Evolutionary conservation across 2,888 invertebrate genomes (phyloP), one percentile per base, ranked within the genome.

Genomic region (Sylvicola cinctus): DNA sequence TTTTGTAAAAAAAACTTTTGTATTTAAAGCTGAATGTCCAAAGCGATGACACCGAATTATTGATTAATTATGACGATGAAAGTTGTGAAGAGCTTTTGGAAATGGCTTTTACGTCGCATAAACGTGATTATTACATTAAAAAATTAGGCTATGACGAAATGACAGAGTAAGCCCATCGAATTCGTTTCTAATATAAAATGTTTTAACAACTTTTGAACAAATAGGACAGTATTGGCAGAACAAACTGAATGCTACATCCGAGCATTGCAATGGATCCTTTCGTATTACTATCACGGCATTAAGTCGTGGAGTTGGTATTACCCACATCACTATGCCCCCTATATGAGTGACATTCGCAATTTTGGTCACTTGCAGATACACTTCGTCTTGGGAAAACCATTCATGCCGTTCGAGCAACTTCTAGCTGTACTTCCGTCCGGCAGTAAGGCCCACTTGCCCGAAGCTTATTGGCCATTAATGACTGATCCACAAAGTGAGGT

Each of bases 301-400:
- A 80, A 81, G 33, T 93, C 91, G 0, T 98, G 98, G 98, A 83
- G 87, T 20, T 98, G 96, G 96, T 95, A 69, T 59, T 98, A 93
- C 57, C 91, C 93, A 0, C 84, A 87, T 50, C 95, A 98, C 57
- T 98, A 96, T 58, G 84, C 95, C 0, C 96, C 96, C 0, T 95
- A 79, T 52, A 80, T 93, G 44, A 93, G 93, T 3, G 96, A 96
- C 53, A 70, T 96, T 25, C 74, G 70, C 45, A 73, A 77, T 37
- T 90, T 95, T 50, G 65, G 70, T 42, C 61, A 77, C 42, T 58
- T 80, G 42, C 66, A 76, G 45, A 63, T 95, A n/a, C 66, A 74
- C 20, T 93, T 84, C 51, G 80, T 88, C 10, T 52, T 80, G 41
- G 85, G 81, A 3, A 68, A 66, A 43, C 95, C 96, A 0, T 96